phyloP scores from a whole-genome alignment of 1,140 invertebrate species.

The Brachionus calyciflorus region DNA sequence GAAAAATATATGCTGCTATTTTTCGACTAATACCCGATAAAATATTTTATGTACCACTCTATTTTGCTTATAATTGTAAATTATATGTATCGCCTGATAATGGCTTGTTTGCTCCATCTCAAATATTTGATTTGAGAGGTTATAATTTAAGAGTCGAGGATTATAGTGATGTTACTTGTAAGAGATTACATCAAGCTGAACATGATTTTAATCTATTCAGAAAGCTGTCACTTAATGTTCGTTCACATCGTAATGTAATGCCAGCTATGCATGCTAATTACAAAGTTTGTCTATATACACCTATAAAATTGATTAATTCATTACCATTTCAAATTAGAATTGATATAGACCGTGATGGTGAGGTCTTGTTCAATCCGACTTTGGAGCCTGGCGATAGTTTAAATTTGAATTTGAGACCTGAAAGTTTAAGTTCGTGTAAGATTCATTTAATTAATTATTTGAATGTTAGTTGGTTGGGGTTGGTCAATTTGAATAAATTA shows the following conservation, averaged over 20 bases:
- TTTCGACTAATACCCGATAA: slow-evolving; percentile 23
- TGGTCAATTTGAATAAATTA: not conserved
- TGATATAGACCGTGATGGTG: not conserved
- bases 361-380: not conserved
- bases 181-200: not conserved
- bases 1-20: not conserved
- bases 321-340: slow-evolving; percentile 36
- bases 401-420: not conserved
- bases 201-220: slow-evolving; percentile 19
- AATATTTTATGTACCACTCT: slow-evolving; percentile 41
- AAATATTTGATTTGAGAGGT: slow-evolving; percentile 35
- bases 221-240: slow-evolving; percentile 19
- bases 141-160: slow-evolving; percentile 43
- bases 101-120: not conserved
- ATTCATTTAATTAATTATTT: slow-evolving; percentile 37
- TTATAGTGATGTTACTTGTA: not conserved
- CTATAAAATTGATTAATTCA: slow-evolving; percentile 21
- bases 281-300: not conserved
- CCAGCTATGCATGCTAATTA: slow-evolving; percentile 46
- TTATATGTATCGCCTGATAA: slow-evolving; percentile 7
- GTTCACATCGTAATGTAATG: slow-evolving; percentile 38
- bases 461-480: slow-evolving; percentile 27
- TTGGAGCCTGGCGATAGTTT: slow-evolving; percentile 35
- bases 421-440: not conserved
- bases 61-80: slow-evolving; percentile 36